Evolutionary conservation across 2,797 vertebrate species (phyloP).

Genomic region (Typhlichthys subterraneus): DNA sequence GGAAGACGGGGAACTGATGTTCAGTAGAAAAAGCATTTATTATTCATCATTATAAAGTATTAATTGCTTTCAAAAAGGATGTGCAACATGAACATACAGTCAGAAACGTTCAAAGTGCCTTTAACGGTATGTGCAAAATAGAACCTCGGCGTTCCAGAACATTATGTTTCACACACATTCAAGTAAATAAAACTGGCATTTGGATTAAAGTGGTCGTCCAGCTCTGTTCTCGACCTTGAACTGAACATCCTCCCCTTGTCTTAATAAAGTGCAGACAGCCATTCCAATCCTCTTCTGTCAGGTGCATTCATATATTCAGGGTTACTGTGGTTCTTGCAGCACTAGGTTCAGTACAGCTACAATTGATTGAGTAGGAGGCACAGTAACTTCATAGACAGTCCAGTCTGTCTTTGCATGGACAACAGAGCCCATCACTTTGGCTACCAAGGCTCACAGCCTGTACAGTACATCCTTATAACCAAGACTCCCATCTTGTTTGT

Average conservation of each 20-base stretch:
- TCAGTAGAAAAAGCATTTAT: slow-evolving; percentile 69
- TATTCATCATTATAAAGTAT: slow-evolving; percentile 77
- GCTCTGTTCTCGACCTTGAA: slow-evolving; percentile 24
- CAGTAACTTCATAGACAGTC: slow-evolving; percentile 60
- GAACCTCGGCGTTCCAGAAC: slow-evolving; percentile 52
- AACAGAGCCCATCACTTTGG: slow-evolving; percentile 33
- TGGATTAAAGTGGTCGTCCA: slow-evolving; percentile 46
- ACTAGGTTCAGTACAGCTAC: slow-evolving; percentile 52
- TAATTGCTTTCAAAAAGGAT: slow-evolving; percentile 69
- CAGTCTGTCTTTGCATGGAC: slow-evolving; percentile 34
- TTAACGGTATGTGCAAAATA: slow-evolving; percentile 73
- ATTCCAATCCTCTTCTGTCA: slow-evolving; percentile 30
- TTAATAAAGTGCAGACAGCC: slow-evolving; percentile 48
- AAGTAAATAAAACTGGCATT: slow-evolving; percentile 64
- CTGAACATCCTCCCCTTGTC: slow-evolving; percentile 7
- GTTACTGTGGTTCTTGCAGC: slow-evolving; percentile 55
- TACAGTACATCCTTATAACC: slow-evolving; percentile 62
- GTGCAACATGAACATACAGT: slow-evolving; percentile 69
- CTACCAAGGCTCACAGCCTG: slow-evolving; percentile 39
- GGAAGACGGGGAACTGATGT: slow-evolving; percentile 42
- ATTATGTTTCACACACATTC: slow-evolving; percentile 58
- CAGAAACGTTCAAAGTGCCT: slow-evolving; percentile 67
- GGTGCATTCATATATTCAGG: slow-evolving; percentile 12
- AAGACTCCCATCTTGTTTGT: neutral
- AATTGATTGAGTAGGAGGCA: slow-evolving; percentile 67